These are phyloP conservation scores for Cryptomyrus ogoouensis DNA, from an alignment of 2,113 vertebrate genomes.

Conservation along the genomic window DNA sequence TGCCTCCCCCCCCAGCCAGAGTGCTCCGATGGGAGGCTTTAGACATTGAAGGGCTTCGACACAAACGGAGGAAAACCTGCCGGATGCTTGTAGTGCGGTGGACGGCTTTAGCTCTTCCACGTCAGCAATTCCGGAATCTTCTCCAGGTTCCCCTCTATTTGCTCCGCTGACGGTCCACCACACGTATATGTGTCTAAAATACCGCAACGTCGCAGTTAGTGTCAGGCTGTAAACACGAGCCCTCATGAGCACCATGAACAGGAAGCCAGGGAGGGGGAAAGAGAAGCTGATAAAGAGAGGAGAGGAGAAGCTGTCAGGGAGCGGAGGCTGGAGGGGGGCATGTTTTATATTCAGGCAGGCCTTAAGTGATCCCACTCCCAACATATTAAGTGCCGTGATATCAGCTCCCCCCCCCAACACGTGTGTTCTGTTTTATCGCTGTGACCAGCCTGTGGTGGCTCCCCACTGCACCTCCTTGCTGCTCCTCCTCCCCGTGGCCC, in stretches of 20 bases:
- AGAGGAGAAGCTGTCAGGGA: background rate
- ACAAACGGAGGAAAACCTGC: slow-evolving; percentile 27
- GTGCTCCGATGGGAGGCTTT: slow-evolving; percentile 43
- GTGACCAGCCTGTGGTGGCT: background rate
- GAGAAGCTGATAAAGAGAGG: background rate
- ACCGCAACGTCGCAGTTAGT: background rate
- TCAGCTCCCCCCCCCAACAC: background rate
- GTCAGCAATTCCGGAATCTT: background rate
- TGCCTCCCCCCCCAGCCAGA: slow-evolving; percentile 23
- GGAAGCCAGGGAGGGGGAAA: background rate
- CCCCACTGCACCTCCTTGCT: background rate
- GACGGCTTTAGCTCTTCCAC: background rate
- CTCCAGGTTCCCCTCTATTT: background rate
- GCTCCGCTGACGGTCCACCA: background rate
- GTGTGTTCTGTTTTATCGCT: background rate
- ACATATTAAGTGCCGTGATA: background rate
- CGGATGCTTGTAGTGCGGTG: background rate
- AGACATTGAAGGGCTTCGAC: slow-evolving; percentile 48
- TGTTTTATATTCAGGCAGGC: slow-evolving; percentile 14
- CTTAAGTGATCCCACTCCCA: background rate
- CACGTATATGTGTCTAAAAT: background rate
- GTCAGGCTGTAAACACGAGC: background rate
- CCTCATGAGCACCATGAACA: background rate
- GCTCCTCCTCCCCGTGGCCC: background rate
- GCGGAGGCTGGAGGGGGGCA: background rate